Conservation (phyloP, 1,140 invertebrate genomes). For the Fopius arisanus region DNA sequence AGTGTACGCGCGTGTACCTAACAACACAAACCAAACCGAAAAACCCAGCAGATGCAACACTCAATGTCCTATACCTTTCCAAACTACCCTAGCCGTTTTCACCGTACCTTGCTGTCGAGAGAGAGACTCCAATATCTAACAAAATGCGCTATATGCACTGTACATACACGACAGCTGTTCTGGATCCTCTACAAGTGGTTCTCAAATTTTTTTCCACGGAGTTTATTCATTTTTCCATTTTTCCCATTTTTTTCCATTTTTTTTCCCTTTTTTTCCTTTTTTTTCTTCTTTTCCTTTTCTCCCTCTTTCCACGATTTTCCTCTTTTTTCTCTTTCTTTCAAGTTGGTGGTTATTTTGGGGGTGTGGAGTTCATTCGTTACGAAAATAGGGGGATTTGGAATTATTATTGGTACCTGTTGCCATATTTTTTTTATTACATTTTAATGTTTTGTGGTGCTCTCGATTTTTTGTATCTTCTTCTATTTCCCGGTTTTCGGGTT, state of each 20-base stretch:
- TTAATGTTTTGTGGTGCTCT: too few species aligned
- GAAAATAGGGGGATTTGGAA: too few species aligned
- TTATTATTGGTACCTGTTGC: too few species aligned
- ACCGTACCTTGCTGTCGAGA: neutral
- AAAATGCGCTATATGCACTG: neutral
- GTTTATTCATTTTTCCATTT: constrained; percentile 39
- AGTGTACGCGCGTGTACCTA: neutral
- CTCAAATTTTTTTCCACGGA: constrained; percentile 50
- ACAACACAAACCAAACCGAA: neutral
- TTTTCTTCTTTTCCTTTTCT: too few species aligned
- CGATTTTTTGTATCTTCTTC: too few species aligned
- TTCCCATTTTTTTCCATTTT: constrained; percentile 37
- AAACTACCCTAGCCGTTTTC: constrained; percentile 10
- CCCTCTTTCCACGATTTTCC: too few species aligned
- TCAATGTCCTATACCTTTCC: neutral
- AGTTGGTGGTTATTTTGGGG: too few species aligned
- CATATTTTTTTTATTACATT: too few species aligned
- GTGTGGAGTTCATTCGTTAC: too few species aligned
- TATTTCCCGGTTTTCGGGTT: too few species aligned
- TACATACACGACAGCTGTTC: constrained; percentile 52
- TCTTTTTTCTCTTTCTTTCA: constrained; percentile 1
- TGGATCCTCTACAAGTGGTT: constrained; percentile 61
- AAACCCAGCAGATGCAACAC: neutral
- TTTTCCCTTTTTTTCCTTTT: constrained; percentile 39
- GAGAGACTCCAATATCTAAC: neutral